Base-by-base conservation (phyloP, 2,113 vertebrate species). In the Machaerirhynchus nigripectus region DNA sequence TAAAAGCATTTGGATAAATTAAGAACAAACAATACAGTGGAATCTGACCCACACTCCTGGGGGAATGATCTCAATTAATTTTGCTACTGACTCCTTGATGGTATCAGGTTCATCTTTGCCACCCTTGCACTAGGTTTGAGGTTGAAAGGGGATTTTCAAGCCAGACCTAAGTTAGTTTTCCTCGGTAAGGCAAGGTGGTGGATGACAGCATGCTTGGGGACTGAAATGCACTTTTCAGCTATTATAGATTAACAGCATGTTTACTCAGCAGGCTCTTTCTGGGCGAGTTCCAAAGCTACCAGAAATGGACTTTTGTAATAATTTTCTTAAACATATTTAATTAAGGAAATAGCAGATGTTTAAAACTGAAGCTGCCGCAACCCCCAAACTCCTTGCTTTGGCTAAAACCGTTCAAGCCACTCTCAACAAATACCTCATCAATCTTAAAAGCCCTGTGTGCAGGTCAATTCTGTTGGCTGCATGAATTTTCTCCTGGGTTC, bases 321-420 rank as follows among this genome's bases (percentile, higher is more conserved):
- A 88, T 85, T 91, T 85, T 59, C 64, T 83, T 61, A 53, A 83
- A 42, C 16, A 11, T 69, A 55, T 93, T 84, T 84, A 91, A 96
- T 88, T 90, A 91, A 90, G 71, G 40, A 93, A 96, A 88, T 56
- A 91, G 87, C 87, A 94, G 68, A 68, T 92, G 42, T 86, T 88
- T 89, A 80, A 89, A 95, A 87, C 42, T 61, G 81, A 64, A 93
- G 53, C 47, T 89, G 59, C 70, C 37, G 28, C 19, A 27, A 56
- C 15, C 40, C 39, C 52, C 28, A 44, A 81, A n/a, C 44, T 52
- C 59, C 47, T 75, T 77, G 24, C 44, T 49, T n/a, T 50, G 73
- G 22, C 67, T 83, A 59, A 83, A 94, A 31, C 30, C 23, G 17
- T 76, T 73, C 63, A 60, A 85, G 78, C 24, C 52, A 49, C 59